Conservation (phyloP, 2,113 vertebrate genomes). For the Pseudopodoces humilis region DNA sequence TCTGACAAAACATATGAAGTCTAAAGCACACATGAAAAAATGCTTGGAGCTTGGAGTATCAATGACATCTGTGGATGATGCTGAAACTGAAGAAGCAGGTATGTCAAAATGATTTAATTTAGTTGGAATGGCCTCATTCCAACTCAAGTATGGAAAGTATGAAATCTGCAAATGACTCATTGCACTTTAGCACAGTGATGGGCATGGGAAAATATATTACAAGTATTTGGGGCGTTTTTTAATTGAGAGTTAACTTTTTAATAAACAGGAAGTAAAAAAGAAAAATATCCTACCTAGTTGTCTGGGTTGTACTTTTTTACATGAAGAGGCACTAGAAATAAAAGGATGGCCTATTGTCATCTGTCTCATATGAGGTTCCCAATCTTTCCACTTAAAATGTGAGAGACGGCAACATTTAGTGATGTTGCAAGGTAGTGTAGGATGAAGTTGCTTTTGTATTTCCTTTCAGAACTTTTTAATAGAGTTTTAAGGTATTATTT, state of each 20-base stretch:
- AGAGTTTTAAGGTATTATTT: not conserved
- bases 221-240: constrained; percentile 14
- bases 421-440: not conserved
- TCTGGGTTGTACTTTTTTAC: not conserved
- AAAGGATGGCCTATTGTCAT: not conserved
- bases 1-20: constrained; percentile 99
- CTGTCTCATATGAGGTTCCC: not conserved
- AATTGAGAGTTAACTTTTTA: constrained; percentile 1
- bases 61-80: constrained; percentile 92
- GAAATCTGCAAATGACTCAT: constrained; percentile 32
- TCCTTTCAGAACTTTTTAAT: not conserved
- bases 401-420: not conserved
- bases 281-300: not conserved
- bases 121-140: not conserved
- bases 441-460: not conserved
- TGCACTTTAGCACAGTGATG: constrained; percentile 5
- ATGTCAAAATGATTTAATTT: constrained; percentile 56
- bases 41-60: constrained; percentile 97
- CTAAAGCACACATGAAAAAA: constrained; percentile 99
- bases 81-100: constrained; percentile 92
- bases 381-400: not conserved
- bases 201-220: constrained; percentile 11
- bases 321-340: not conserved
- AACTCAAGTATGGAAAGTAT: not conserved
- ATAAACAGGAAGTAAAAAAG: constrained; percentile 30